Evolutionary conservation across 2,797 vertebrate species (phyloP), one percentile per base, ranked within the genome.

Genomic region (Vireo griseus): DNA sequence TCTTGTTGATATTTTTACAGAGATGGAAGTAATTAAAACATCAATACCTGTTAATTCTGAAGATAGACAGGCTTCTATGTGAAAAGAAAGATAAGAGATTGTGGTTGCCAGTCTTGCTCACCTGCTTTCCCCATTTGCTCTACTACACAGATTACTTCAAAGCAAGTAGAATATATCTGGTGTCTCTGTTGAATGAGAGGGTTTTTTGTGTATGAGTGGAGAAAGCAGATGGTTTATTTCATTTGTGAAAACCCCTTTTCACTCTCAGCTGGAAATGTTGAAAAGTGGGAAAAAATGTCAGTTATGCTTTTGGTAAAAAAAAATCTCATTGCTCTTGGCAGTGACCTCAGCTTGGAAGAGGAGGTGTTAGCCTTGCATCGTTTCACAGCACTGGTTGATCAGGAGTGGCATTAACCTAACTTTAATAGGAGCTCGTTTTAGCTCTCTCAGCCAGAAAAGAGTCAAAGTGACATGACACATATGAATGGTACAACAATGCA

Each of bases 171-270:
- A 75, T 37, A 21, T 42, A 76, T 59, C 8, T 67, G 10, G 25
- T 67, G 28, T 52, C 29, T 31, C 26, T 6, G 2, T 26, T 80
- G 78, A 85, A 51, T 39, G 52, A 91, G 82, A 71, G 10, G 9
- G 31, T 78, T 86, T 77, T 67, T 62, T 86, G 55, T 74, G 35
- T 79, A 24, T 21, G 16, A 87, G 15, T 35, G 50, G 51, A 80
- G 61, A 89, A 94, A 94, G 55, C 67, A 91, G 75, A 63, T 85
- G 72, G 37, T 85, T 95, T 88, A 90, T 83, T 89, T 69, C 63
- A 77, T 87, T 91, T 94, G 44, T 50, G 81, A 81, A 94, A 93
- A 66, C 4, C 9, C 59, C 63, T 82, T 92, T 91, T 91, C 31
- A 63, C 21, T 91, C 62, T 44, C 31, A 91, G 74, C 28, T 94